Evolutionary conservation across 2,113 vertebrate species (phyloP), one percentile per base, ranked within the genome.

Genomic region (Brachyhypopomus occidentalis): DNA sequence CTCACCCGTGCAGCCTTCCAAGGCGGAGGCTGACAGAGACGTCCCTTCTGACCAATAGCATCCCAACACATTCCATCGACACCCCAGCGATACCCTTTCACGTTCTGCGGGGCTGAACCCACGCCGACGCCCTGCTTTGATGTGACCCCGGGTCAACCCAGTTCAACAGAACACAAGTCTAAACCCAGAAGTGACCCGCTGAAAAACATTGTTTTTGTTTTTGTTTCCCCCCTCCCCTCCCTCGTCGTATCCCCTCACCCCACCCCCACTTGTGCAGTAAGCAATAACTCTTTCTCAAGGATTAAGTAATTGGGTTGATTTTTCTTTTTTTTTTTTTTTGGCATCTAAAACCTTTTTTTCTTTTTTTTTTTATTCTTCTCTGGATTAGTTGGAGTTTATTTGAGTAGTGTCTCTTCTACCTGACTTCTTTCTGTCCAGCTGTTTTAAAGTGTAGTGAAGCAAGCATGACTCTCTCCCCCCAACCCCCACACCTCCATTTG

Each of bases 11-110:
- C 95, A 96, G 81, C 94, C 95, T 1, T 93, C 92, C 83, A 97
- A 97, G 93, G 92, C 95, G 60, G 96, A 97, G 91, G 92, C 95
- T 82, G 96, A 97, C 94, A 97, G 96, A 96, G 96, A 97, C 91
- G 94, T 96, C 91, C 93, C 96, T 86, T 94, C 96, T 82, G 95
- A 97, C 93, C 96, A 97, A 92, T 97, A 96, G 93, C 95, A 92
- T 77, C 89, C 87, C 87, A 88, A 86, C 90, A 93, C 93, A 94
- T 94, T 94, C 93, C 93, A 86, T 89, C 89, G 87, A 76, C 79
- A 72, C 72, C 84, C 84, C 78, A 79, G 77, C 59, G 71, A 82
- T 76, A 67, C 84, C 81, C 84, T 77, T 83, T 76, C 69, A 56
- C 71, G 19, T 72, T 52, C 66, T 55, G 25, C 45, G 73, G 73